Conservation (phyloP, 2,888 invertebrate species). For the Chrysolina americana region DNA sequence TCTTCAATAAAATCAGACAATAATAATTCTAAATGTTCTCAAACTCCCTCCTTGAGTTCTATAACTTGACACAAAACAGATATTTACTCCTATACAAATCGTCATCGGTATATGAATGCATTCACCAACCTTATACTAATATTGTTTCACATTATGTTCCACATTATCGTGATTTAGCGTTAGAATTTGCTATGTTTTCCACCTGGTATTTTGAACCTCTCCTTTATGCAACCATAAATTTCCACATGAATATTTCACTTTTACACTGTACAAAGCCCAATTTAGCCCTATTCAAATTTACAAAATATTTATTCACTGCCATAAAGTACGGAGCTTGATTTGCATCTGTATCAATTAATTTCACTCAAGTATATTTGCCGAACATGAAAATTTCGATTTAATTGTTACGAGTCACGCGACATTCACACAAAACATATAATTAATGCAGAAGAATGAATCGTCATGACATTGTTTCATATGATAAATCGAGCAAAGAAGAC, state of each 20-base stretch:
- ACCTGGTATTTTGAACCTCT: neutral
- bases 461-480: conserved; percentile 33
- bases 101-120: too few relatives aligned
- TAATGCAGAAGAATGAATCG: conserved; percentile 39
- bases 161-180: neutral
- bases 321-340: conserved; percentile 33
- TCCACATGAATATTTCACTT: conserved; percentile 25
- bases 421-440: conserved; percentile 38
- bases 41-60: too few relatives aligned
- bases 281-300: conserved; percentile 7
- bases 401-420: conserved; percentile 40
- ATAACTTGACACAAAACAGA: too few relatives aligned
- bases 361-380: conserved; percentile 43
- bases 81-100: too few relatives aligned
- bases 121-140: too few relatives aligned
- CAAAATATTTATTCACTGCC: conserved; percentile 28
- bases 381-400: conserved; percentile 44
- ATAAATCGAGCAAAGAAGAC: conserved; percentile 32
- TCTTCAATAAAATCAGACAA: too few relatives aligned
- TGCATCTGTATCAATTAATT: conserved; percentile 43
- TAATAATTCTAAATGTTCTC: too few relatives aligned
- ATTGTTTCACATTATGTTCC: neutral
- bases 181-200: neutral
- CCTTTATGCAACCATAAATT: neutral
- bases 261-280: conserved; percentile 14